Evolutionary conservation across 2,888 invertebrate species (phyloP).

Genomic region (Netelia inedita): DNA sequence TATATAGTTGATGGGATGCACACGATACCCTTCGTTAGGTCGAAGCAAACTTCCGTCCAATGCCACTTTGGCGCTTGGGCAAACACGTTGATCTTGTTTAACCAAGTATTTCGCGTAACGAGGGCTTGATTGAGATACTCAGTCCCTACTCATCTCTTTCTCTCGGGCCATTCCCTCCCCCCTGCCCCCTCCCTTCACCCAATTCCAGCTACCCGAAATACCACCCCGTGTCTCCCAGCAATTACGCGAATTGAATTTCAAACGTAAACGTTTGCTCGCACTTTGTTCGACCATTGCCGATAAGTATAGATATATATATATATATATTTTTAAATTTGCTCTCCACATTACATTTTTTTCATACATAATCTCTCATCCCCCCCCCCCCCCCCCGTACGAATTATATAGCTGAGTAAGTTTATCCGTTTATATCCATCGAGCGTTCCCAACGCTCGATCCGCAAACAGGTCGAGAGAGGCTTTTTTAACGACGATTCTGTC

Average conservation of each 20-base stretch:
- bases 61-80: conserved; percentile 41
- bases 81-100: conserved; percentile 61
- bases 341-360: conserved; percentile 5
- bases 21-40: conserved; percentile 44
- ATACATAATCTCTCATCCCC: background rate
- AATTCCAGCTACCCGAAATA: background rate
- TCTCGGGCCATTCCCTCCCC: background rate
- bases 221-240: conserved; percentile 9
- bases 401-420: conserved; percentile 30
- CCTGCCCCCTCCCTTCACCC: background rate
- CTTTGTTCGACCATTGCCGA: conserved; percentile 7
- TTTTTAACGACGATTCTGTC: background rate
- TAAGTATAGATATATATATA: background rate
- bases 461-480: conserved; percentile 16
- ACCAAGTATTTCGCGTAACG: conserved; percentile 61
- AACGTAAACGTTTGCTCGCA: conserved; percentile 34
- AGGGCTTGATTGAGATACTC: conserved; percentile 63
- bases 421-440: conserved; percentile 14
- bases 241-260: conserved; percentile 58
- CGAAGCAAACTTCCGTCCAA: conserved; percentile 44
- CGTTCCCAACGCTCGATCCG: background rate
- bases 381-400: background rate
- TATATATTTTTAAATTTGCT: background rate
- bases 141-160: conserved; percentile 32
- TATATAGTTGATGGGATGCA: background rate